Evolutionary conservation across 2,113 vertebrate species (phyloP), one percentile per base, ranked within the genome.

Genomic region (human (Homo sapiens)): DNA sequence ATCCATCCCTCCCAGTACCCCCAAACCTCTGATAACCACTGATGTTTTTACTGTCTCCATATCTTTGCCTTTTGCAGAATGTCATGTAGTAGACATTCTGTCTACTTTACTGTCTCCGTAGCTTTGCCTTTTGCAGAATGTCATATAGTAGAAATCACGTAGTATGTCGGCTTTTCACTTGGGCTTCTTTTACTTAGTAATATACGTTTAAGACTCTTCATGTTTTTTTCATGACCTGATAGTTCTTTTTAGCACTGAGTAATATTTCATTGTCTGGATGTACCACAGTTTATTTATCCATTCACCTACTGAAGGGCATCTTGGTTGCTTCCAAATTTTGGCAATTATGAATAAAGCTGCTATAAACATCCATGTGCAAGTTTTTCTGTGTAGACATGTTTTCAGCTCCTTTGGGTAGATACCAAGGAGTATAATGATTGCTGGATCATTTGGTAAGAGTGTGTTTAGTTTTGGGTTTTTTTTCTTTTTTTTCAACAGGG

Each of bases 321-420:
- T 30, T 40, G 35, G 23, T 68, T n/a, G 23, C 59, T 87, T 92
- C 48, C 59, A n/a, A 32, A 48, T 87, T 92, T 73, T 22, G 52
- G 66, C 13, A 35, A 22, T 78, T 50, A 35, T 57, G 75, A 70
- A 73, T 13, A 78, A 57, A 68, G 35, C 52, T 57, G 38, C 59
- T 20, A 0, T 75, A 83, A 82, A 88, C 38, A 52, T 17, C 72
- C 40, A 50, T 27, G 30, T 40, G 40, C 38, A 88, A 61, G 73
- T 72, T 95, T 96, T 83, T 78, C 43, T 81, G n/a, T 57, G 35
- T 59, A 25, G 18, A 72, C 35, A 12, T 22, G 16, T 92, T 76
- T 92, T 97, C 45, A 87, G 10, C 35, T 86, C 52, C 12, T 82
- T 25, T 82, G 61, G 43, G 45, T 91, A 55, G 64, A 76, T 30